A percentile compares a stretch with the other conserved stretches of the same genome.
These are phyloP conservation scores for Morus bassanus DNA, from an alignment of 2,797 vertebrate genomes.

Conservation along the genomic window DNA sequence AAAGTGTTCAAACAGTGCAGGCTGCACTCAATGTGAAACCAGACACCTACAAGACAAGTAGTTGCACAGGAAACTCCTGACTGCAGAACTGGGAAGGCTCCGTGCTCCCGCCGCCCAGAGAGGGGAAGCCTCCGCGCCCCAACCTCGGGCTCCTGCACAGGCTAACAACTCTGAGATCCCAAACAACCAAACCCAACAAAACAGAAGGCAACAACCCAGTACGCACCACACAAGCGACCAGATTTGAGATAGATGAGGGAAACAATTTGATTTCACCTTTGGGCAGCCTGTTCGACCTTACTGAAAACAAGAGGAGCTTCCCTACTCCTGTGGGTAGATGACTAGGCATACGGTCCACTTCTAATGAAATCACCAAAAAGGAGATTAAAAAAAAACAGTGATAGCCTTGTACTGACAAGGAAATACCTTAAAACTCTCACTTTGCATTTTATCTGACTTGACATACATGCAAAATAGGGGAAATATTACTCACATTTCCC, in stretches of 20 bases:
- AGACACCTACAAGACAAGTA: not conserved
- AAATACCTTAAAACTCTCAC: not conserved
- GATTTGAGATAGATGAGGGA: not conserved
- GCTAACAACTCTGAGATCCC: not conserved
- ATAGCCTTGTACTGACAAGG: not conserved
- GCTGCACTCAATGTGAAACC: not conserved
- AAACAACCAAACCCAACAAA: not conserved
- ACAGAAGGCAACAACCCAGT: not conserved
- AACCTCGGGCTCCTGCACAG: not conserved
- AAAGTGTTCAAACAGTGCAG: not conserved
- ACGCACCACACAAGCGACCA: not conserved
- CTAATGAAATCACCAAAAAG: not conserved
- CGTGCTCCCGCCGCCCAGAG: rapidly evolving
- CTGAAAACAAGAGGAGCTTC: not conserved
- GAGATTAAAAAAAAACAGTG: not conserved
- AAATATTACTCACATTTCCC: not conserved
- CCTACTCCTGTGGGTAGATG: not conserved
- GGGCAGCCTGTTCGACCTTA: not conserved
- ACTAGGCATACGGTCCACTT: not conserved
- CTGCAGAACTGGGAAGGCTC: not conserved
- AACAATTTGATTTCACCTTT: not conserved
- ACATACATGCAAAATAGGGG: not conserved
- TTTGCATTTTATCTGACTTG: not conserved
- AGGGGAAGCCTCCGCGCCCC: not conserved
- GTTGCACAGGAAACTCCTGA: not conserved